phyloP scores from a whole-genome alignment of 2,797 vertebrate genomes.

The Martes flavigula region DNA sequence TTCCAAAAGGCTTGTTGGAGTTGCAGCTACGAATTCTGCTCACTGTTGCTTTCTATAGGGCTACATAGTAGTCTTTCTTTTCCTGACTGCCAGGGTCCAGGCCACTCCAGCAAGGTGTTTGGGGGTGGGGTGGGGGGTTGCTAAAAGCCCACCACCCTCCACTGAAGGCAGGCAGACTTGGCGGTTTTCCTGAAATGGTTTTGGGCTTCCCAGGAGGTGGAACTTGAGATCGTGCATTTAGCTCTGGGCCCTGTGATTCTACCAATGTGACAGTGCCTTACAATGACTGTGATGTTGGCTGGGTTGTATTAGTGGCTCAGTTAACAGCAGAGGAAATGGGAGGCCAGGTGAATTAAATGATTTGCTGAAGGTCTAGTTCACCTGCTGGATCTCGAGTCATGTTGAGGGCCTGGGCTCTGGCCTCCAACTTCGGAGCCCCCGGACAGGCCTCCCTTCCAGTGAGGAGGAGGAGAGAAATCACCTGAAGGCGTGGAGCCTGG shows the following conservation, averaged over 20 bases:
- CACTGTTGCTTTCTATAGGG: neutral
- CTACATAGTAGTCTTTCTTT: neutral
- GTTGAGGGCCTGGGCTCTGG: neutral
- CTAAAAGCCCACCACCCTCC: too few relatives aligned
- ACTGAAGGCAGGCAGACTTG: neutral
- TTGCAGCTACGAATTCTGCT: neutral
- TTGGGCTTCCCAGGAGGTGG: neutral
- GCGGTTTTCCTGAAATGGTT: neutral
- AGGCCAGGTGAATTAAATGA: neutral
- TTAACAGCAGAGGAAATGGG: neutral
- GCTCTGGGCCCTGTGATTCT: neutral
- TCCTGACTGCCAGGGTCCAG: neutral
- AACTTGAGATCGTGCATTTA: too few relatives aligned
- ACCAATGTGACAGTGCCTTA: neutral
- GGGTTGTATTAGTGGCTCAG: neutral
- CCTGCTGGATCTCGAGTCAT: neutral
- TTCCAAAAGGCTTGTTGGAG: neutral
- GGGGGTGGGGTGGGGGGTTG: accelerated
- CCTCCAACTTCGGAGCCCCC: neutral
- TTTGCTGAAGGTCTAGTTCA: neutral
- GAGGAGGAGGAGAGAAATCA: neutral
- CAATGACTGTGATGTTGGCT: neutral
- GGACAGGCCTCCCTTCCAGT: neutral
- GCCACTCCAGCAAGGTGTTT: neutral
- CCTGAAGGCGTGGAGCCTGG: neutral